Evolutionary conservation across 2,888 invertebrate genomes (phyloP), one percentile per base, ranked within the genome.

Genomic region (Furcula furcula): DNA sequence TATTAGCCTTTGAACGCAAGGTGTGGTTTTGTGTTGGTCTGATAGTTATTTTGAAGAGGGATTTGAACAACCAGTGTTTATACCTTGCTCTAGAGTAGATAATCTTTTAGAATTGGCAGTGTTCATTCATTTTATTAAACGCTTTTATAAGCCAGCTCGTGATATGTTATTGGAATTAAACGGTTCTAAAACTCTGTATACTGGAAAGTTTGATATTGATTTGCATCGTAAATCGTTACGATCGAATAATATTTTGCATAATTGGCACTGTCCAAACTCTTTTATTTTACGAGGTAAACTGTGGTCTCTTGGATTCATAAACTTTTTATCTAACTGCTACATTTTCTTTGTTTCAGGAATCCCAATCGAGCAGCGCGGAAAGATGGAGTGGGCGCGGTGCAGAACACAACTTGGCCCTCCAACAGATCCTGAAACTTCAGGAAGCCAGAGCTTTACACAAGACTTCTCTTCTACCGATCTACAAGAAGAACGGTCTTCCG

Each of bases 341-440:
- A 12, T 13, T 23, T 23, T 12, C 55, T n/a, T 84, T 87, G 79
- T 91, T 90, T 3, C 90, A 96, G 96, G 95, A 96, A 89, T 91
- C 93, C 62, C 92, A 94, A 83, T 94, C 95, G 62, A 92, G 93
- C 77, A 91, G 94, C 70, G 91, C 96, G 82, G 96, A 96, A 90
- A 93, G 94, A 91, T 97, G 97, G 97, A 93, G 93, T 67, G 94
- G 96, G 73, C 94, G 95, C 75, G 94, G 94, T 61, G 95, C 97
- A 76, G 97, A 97, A 86, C 97, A 97, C 90, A 95, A 94, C 73
- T 91, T 97, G 86, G 96, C 97, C 57, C 91, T 97, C 55, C 96
- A 97, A 79, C 97, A 97, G 87, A 97, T 97, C 79, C 92, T 97
- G 64, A 92, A 96, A 64, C 95, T 97, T 66, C 95, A 95, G 67